Base-by-base conservation (phyloP, 2,888 invertebrate genomes). In the Drosophila nigricruria region DNA sequence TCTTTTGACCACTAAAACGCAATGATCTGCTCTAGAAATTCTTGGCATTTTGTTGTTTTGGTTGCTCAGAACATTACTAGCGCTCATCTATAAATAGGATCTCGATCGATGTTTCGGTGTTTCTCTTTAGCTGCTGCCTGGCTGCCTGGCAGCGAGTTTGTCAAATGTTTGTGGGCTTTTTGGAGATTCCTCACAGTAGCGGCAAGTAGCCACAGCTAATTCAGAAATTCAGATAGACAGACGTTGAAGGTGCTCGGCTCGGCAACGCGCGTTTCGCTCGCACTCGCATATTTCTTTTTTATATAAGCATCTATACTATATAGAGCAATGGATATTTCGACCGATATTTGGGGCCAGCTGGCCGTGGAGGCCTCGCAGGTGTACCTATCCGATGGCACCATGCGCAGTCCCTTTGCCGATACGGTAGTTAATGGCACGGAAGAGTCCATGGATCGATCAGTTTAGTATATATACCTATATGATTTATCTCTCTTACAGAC, bases 321-420 rank as follows among this genome's bases (percentile, higher is more conserved):
- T 36, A 40, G 36, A 80, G 92, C 70, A 64, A 96, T 96, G 96
- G 96, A 96, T 94, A 93, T 95, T 81, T 94, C 95, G 53, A 95
- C 95, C 61, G 96, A 97, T 94, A 96, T 97, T 90, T 97, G 97
- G 97, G 97, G 97, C 56, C 97, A 97, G 93, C 94, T 97, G 89
- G 97, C 97, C 71, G 94, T 97, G 69, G 97, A 97, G 93, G 96
- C 97, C 61, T 96, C 96, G 84, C 97, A 97, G 93, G 96, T 97
- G 77, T 97, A 97, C 93, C 94, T 97, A 79, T 95, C 95, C 43
- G 97, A 97, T 93, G 96, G 96, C 74, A 96, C 96, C 67, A 93
- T 96, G 85, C 95, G 96, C 91, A 97, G 97, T 92, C 97, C 96
- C 73, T 97, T 97, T 92, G 96, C 96, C 68, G 95, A 95, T 93